Evolutionary conservation across 2,888 invertebrate genomes (phyloP), one percentile per base, ranked within the genome.

Genomic region (Netelia fuscicornis): DNA sequence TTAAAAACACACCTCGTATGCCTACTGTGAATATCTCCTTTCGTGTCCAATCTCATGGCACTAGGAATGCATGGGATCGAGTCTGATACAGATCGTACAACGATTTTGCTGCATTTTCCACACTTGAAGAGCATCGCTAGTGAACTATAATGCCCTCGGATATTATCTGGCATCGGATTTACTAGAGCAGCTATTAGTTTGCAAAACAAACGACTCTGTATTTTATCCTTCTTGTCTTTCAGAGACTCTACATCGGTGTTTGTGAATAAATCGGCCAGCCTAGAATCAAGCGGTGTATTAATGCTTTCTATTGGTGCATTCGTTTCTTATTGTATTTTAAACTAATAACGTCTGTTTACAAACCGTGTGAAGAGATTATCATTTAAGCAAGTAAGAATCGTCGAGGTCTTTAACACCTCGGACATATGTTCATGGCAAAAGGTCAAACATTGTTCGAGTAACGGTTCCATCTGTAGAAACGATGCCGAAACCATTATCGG

Each of bases 401-500:
- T 97, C 6, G 98, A 96, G 0, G 97, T 97, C 91, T 97, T 96
- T 42, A 99, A 95, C 74, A 99, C 97, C 83, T 98, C 97, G 89
- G 96, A 97, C 95, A 98, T 96, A 92, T 98, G 97, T 37, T 96
- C 95, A 92, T 98, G 98, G 90, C 98, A 98, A 94, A 96, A 98
- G 62, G 96, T 95, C 75, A 99, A 94, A 88, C 98, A 98, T 92
- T 97, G 97, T 88, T 97, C 96, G 2, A 98, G 95, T 72, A 99
- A 94, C 1, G 97, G 97, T 90, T 98, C 97, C 98, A 99, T 99
- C 95, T 98, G 97, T 37, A 99, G 94, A 93, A 99, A 99, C 48
- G 98, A 98, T 0, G 99, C 98, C 0, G 98, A 99, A 0, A 99
- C 98, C 84, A 99, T 95, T 75, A 99, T 97, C 0, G 98, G 98